Base-by-base conservation (phyloP, 2,113 vertebrate species). In the Benitochromis conjunctus region DNA sequence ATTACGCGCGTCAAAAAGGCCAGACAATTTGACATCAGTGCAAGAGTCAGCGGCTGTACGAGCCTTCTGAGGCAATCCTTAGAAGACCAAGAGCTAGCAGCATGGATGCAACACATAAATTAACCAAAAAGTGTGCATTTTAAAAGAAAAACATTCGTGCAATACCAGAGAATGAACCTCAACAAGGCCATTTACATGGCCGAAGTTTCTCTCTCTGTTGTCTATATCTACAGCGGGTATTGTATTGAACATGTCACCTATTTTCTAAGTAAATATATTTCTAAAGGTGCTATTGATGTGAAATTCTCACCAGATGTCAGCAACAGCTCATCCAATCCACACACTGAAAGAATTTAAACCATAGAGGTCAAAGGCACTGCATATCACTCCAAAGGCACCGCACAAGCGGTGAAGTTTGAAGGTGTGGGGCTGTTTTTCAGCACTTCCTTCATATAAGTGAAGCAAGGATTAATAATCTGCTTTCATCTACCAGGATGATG, bases 331-430 rank as follows among this genome's bases (percentile, higher is more conserved):
- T 64, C 31, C 34, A 64, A 64, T n/a, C 18, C 60, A 38, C 60
- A 38, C 31, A 36, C 31, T 13, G 18, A 64, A 38, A 64, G 31
- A 64, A 64, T n/a, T 64, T 10, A 64, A 64, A 64, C 60, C 60
- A 64, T 2, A 0, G 19, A n/a, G 1, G 60, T 38, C 60, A 64
- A 64, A 64, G 6, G 2, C 1, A 4, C 60, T 38, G 6, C 60
- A 12, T n/a, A 19, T 64, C 2, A 64, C 60, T 5, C 31, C 60
- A 64, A 64, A 64, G 36, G 60, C 60, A 64, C 18, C 10, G 36
- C 18, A 10, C 60, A 18, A n/a, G n/a, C 60, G 36, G 31, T 64
- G 60, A 64, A 64, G 60, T 7, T n/a, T 64, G 60, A 64, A 64
- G 31, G 60, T 64, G 31, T 31, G 36, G 60, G 31, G 18, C 60